A percentile compares a stretch with the other conserved stretches of the same genome.
Evolutionary conservation across 2,797 vertebrate species (phyloP).

Genomic region (Acipenser ruthenus): DNA sequence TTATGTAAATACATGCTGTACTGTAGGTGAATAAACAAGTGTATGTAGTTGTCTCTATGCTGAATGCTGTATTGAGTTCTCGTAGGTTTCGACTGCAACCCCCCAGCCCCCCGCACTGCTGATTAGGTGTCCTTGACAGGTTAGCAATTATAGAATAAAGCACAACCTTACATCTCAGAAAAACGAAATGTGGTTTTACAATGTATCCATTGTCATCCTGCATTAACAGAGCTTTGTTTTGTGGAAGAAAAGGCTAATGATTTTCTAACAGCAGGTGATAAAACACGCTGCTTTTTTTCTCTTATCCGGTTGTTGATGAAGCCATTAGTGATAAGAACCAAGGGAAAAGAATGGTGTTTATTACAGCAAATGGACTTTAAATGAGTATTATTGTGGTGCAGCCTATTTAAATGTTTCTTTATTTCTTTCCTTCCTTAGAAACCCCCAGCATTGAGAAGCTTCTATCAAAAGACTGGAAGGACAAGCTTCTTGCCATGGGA

Average conservation of each 20-base stretch:
- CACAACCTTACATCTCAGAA: conserved; percentile 54
- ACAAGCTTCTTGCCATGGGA: conserved; percentile 98
- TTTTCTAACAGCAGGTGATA: conserved; percentile 97
- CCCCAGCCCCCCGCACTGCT: conserved; percentile 24
- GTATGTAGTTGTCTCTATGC: too few relatives aligned
- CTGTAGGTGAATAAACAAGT: too few relatives aligned
- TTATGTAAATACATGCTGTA: too few relatives aligned
- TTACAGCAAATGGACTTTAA: conserved; percentile 93
- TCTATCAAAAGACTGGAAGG: conserved; percentile 98
- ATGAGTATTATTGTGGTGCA: conserved; percentile 84
- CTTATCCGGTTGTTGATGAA: conserved; percentile 84
- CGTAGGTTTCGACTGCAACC: too few relatives aligned
- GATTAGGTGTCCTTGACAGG: conserved; percentile 35
- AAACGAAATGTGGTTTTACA: conserved; percentile 83
- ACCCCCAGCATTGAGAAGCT: conserved; percentile 96
- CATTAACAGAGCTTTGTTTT: conserved; percentile 92
- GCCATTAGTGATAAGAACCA: conserved; percentile 76
- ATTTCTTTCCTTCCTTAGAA: conserved; percentile 68
- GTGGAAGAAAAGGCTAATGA: conserved; percentile 88
- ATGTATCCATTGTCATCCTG: conserved; percentile 84
- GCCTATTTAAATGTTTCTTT: conserved; percentile 72
- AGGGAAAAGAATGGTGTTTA: conserved; percentile 62
- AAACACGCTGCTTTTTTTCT: conserved; percentile 53
- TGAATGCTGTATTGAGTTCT: too few relatives aligned
- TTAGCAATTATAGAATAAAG: conserved; percentile 42